A percentile compares a stretch with the other conserved stretches of the same genome.
Evolutionary conservation across 1,140 invertebrate genomes (phyloP).

Genomic region (Aradophagus sp.): DNA sequence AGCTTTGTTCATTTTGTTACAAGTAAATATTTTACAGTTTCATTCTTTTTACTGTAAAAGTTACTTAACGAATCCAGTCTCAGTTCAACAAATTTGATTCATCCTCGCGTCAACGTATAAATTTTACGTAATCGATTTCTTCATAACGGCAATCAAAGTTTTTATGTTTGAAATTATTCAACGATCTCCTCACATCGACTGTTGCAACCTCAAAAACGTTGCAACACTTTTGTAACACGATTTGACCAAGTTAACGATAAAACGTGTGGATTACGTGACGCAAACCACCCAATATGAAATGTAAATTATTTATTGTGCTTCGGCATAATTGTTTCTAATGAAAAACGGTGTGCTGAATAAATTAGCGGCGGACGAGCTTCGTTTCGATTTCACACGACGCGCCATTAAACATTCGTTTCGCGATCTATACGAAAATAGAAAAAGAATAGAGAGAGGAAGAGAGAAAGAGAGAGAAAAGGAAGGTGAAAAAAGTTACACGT

Average conservation of each 20-base stretch:
- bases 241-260: conserved; percentile 4
- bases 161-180: too few species aligned
- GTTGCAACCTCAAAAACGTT: neutral
- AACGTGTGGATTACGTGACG: conserved; percentile 20
- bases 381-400: conserved; percentile 15
- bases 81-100: too few species aligned
- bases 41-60: too few species aligned
- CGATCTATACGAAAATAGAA: conserved; percentile 4
- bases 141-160: neutral
- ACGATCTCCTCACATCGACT: too few species aligned
- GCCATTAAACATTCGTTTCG: conserved; percentile 17
- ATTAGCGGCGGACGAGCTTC: neutral
- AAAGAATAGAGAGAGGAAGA: too few species aligned
- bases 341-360: conserved; percentile 21
- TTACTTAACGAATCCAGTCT: too few species aligned
- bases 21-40: too few species aligned
- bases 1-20: too few species aligned
- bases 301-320: conserved; percentile 29
- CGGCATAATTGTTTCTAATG: conserved; percentile 34
- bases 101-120: too few species aligned
- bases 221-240: conserved; percentile 1
- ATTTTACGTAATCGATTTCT: too few species aligned
- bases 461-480: too few species aligned
- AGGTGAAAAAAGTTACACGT: conserved; percentile 6
- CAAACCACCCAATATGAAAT: conserved; percentile 12